These are phyloP conservation scores for Liposcelis brunnea DNA, from an alignment of 2,888 invertebrate genomes.

Conservation along the genomic window DNA sequence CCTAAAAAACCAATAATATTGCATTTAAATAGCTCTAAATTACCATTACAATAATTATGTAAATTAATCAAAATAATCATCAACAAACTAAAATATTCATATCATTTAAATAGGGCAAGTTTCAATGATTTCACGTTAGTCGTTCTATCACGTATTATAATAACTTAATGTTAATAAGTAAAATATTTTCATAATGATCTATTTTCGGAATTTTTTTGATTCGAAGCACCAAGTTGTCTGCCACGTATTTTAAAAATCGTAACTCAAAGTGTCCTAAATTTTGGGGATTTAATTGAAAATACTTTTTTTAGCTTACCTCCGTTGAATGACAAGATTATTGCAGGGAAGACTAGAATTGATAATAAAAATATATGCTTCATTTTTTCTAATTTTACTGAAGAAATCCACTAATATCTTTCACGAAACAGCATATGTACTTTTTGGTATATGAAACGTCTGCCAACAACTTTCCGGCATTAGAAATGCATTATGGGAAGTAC, in stretches of 20 bases:
- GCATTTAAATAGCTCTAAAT: background rate
- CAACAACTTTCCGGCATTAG: too few species aligned
- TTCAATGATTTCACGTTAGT: too few species aligned
- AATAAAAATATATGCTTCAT: constrained; percentile 55
- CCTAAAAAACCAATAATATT: constrained; percentile 15
- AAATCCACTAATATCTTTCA: background rate
- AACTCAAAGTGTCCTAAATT: constrained; percentile 13
- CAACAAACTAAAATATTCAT: too few species aligned
- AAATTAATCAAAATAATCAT: too few species aligned
- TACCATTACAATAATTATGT: background rate
- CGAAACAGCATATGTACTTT: background rate
- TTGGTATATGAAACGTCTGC: too few species aligned
- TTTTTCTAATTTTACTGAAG: constrained; percentile 11
- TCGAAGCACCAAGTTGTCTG: constrained; percentile 24
- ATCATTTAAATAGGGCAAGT: too few species aligned
- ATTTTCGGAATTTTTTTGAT: too few species aligned
- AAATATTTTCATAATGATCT: too few species aligned
- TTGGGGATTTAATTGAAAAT: constrained; percentile 19
- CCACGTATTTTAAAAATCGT: constrained; percentile 28
- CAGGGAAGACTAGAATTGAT: constrained; percentile 48
- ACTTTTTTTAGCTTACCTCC: constrained; percentile 54
- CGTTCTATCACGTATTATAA: too few species aligned
- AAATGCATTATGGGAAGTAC: constrained; percentile 7
- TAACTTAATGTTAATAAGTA: too few species aligned
- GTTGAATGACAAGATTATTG: constrained; percentile 49